Conservation (phyloP, 1,140 invertebrate genomes). For the Hylaeus anthracinus region DNA sequence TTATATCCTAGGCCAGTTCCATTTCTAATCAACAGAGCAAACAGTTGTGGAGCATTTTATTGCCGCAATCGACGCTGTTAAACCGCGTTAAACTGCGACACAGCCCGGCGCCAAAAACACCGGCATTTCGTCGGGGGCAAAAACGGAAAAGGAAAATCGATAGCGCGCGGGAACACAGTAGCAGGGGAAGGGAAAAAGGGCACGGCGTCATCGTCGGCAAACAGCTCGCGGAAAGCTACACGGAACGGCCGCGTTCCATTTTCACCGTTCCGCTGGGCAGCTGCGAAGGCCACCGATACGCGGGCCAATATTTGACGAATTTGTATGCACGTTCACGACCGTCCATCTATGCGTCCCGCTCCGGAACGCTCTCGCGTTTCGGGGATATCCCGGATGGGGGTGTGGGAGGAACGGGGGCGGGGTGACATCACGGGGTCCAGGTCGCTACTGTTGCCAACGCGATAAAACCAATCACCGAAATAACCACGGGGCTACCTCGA, state of each 20-base stretch:
- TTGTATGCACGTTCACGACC: slow-evolving; percentile 59
- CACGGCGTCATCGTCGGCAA: slow-evolving; percentile 46
- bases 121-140: slow-evolving; percentile 20
- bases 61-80: not conserved
- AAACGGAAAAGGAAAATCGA: slow-evolving; percentile 54
- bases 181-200: slow-evolving; percentile 27
- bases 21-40: too few relatives aligned
- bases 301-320: slow-evolving; percentile 58
- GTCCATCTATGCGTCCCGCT: slow-evolving; percentile 48
- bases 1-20: too few relatives aligned
- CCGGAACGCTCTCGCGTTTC: slow-evolving; percentile 13
- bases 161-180: slow-evolving; percentile 16
- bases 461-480: slow-evolving; percentile 80
- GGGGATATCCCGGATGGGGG: slow-evolving; percentile 2
- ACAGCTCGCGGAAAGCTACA: slow-evolving; percentile 42
- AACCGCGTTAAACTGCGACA: slow-evolving; percentile 26
- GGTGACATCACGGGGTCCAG: slow-evolving; percentile 54
- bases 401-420: not conserved
- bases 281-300: slow-evolving; percentile 46
- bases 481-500: slow-evolving; percentile 75
- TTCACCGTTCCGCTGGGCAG: slow-evolving; percentile 20
- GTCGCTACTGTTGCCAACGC: slow-evolving; percentile 77
- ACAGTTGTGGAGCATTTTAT: not conserved
- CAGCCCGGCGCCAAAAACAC: slow-evolving; percentile 37
- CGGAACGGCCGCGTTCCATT: slow-evolving; percentile 48